Base-by-base conservation (phyloP, 2,888 invertebrate species). In the Aethes cnicana region DNA sequence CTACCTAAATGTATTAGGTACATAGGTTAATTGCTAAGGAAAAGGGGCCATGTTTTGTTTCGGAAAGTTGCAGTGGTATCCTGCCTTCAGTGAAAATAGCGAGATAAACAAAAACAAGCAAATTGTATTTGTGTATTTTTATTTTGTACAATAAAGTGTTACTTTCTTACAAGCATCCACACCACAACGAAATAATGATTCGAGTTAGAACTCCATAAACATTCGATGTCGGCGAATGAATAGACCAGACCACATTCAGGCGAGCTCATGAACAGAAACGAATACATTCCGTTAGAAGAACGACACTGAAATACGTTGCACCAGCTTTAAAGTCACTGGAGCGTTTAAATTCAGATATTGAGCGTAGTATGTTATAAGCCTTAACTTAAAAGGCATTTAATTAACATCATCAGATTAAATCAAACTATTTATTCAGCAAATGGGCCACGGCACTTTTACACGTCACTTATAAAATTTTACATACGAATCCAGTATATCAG, bases 261-360 rank as follows among this genome's bases (percentile, higher is more conserved):
- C 67, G 69, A 75, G 74, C 78, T 80, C 79, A 78, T 83, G 84
- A 84, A 85, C 84, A 83, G 84, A 84, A 82, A 74, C 78, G 79
- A 81, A 84, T 84, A 82, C 78, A 82, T 83, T 81, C 70, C 64
- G 61, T 63, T 64, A 72, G 81, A 82, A 78, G 72, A 80, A 78
- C 82, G 77, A 73, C 41, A 46, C 80, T 81, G 74, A 81, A 82
- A 85, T 83, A 84, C 78, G 77, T 81, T 73, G 76, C 72, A 57
- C 65, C 33, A 11, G 17, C 17, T 33, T 33, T 17, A 33, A n/a
- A 7, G 7, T 2, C 11, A 2, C 4, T 28, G 28, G 12, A 28
- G 28, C 28, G 28, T 9, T 28, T 28, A 12, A 7, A 6, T 28
- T 7, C 6, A 5, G 17, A 8, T 8, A 17, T 33, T 33, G 16